Evolutionary conservation across 2,888 invertebrate species (phyloP).

Genomic region (Gisinianus flammeolus): DNA sequence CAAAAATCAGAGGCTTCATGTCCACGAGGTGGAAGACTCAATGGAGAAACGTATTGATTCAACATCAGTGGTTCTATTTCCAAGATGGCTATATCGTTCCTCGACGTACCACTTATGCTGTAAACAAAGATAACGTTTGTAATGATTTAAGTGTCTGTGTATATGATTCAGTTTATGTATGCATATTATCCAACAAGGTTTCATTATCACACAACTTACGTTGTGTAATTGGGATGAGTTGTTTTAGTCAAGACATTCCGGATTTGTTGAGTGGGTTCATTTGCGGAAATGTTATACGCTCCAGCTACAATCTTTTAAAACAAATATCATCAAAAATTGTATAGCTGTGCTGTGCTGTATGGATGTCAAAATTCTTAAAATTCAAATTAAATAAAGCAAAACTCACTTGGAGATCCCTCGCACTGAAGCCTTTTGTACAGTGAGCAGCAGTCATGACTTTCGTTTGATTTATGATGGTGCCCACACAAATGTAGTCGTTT

Average conservation of each 20-base stretch:
- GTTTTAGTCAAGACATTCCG: not conserved
- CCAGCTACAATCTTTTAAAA: conserved; percentile 38
- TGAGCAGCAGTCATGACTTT: conserved; percentile 39
- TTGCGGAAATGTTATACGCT: not conserved
- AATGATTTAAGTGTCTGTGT: too few relatives aligned
- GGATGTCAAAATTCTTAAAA: not conserved
- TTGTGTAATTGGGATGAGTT: conserved; percentile 27
- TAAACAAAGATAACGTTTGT: too few relatives aligned
- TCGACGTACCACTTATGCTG: conserved; percentile 13
- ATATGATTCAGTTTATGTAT: too few relatives aligned
- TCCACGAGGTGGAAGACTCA: conserved; percentile 13
- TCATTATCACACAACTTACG: too few relatives aligned
- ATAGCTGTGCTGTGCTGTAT: too few relatives aligned
- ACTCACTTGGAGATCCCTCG: conserved; percentile 3
- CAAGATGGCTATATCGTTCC: conserved; percentile 35
- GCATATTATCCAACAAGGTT: too few relatives aligned
- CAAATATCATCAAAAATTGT: too few relatives aligned
- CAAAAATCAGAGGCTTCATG: conserved; percentile 25
- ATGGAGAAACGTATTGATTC: not conserved
- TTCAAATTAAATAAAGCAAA: not conserved
- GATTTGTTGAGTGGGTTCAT: conserved; percentile 27
- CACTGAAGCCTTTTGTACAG: conserved; percentile 1
- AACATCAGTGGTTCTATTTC: not conserved
- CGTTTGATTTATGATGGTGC: conserved; percentile 23
- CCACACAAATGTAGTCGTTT: conserved; percentile 14